phyloP scores from a whole-genome alignment of 1,140 invertebrate genomes.

The Acyrthosiphon pisum region DNA sequence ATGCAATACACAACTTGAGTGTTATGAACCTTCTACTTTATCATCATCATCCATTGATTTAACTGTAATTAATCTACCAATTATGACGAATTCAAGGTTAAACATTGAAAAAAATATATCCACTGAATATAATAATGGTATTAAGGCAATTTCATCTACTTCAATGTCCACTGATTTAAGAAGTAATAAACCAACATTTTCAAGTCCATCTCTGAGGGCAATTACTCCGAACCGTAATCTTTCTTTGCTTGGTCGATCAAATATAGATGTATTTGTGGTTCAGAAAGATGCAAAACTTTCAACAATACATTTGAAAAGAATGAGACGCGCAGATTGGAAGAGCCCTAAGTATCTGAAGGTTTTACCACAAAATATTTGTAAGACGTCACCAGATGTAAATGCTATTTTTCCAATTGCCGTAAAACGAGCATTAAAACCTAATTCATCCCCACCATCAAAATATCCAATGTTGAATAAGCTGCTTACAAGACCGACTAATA shows the following conservation, averaged over 20 bases:
- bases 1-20: neutral
- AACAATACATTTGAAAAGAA: neutral
- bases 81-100: neutral
- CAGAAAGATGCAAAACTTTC: neutral
- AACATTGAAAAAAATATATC: neutral
- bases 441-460: neutral
- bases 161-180: neutral
- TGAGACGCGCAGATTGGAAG: neutral
- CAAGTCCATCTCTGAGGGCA: neutral
- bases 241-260: neutral
- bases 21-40: neutral
- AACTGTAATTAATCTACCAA: neutral
- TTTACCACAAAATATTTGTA: fast-evolving
- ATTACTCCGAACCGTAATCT: neutral
- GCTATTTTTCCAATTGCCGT: neutral
- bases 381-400: fast-evolving
- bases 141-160: neutral
- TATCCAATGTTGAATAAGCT: neutral
- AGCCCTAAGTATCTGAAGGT: neutral
- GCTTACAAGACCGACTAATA: neutral
- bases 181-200: neutral
- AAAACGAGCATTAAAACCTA: neutral
- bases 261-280: neutral
- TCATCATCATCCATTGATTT: neutral
- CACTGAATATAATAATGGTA: neutral